A percentile compares a stretch with the other conserved stretches of the same genome.
Conservation (phyloP, 1,140 invertebrate species). For the Camponotus pennsylvanicus region DNA sequence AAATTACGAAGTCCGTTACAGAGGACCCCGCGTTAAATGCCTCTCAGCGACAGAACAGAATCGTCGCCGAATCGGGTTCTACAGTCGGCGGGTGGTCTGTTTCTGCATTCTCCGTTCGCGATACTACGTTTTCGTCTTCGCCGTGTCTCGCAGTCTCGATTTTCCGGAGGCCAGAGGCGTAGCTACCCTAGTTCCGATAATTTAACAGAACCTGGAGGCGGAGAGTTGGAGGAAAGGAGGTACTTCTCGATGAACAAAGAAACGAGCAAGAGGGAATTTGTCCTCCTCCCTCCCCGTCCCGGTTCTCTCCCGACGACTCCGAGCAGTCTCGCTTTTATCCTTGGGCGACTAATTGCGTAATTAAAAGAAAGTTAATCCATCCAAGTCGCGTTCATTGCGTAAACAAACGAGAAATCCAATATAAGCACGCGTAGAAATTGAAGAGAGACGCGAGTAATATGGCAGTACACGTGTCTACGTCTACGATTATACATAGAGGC, state of each 20-base stretch:
- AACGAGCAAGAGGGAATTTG: neutral
- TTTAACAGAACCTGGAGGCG: neutral
- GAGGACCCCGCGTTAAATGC: conserved; percentile 77
- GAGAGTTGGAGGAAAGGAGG: conserved; percentile 7
- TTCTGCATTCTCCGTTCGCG: conserved; percentile 64
- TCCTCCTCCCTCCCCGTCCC: too few relatives aligned
- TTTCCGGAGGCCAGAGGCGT: conserved; percentile 19
- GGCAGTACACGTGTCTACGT: neutral
- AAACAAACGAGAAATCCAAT: conserved; percentile 57
- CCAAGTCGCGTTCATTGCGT: conserved; percentile 40
- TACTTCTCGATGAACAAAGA: neutral
- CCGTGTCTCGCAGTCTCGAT: conserved; percentile 13
- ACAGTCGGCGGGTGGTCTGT: conserved; percentile 71
- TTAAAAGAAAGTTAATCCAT: conserved; percentile 75
- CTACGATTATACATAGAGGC: neutral
- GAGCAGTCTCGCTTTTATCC: conserved; percentile 3
- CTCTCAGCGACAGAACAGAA: conserved; percentile 78
- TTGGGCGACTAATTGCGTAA: conserved; percentile 66
- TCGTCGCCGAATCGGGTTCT: conserved; percentile 75
- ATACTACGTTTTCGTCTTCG: conserved; percentile 28
- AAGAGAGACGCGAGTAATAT: conserved; percentile 8
- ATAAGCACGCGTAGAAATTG: conserved; percentile 16
- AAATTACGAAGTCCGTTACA: conserved; percentile 82
- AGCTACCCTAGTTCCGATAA: conserved; percentile 3
- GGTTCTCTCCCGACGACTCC: conserved; percentile 14